phyloP scores from a whole-genome alignment of 2,797 vertebrate species.

The Hippoglossus hippoglossus region DNA sequence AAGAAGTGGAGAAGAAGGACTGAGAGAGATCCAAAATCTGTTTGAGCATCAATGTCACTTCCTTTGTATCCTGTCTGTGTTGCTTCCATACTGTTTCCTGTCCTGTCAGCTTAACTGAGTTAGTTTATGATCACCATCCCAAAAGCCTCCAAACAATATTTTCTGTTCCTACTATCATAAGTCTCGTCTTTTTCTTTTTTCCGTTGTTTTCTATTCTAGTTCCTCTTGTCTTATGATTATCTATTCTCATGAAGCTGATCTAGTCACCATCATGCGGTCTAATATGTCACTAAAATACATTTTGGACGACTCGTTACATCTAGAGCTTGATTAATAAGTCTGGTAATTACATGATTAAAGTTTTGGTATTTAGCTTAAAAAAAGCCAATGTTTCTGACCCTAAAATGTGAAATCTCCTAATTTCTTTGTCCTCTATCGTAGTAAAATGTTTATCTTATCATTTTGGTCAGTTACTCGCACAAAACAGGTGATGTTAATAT shows the following conservation, averaged over 20 bases:
- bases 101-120: constrained; percentile 33
- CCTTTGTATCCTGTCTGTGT: constrained; percentile 29
- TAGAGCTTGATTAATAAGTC: background rate
- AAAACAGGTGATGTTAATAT: too few relatives aligned
- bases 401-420: background rate
- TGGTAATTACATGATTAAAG: background rate
- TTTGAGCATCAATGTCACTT: constrained; percentile 40
- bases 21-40: constrained; percentile 35
- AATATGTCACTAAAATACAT: constrained; percentile 22
- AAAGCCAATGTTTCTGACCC: background rate
- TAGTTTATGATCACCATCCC: constrained; percentile 42
- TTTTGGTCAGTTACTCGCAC: too few relatives aligned
- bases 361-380: too few relatives aligned
- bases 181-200: constrained; percentile 22
- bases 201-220: constrained; percentile 29
- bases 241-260: constrained; percentile 23
- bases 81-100: constrained; percentile 13
- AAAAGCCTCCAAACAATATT: constrained; percentile 32
- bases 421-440: too few relatives aligned
- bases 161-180: constrained; percentile 26
- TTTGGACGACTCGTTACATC: background rate
- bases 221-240: constrained; percentile 22
- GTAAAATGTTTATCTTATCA: too few relatives aligned
- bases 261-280: constrained; percentile 5
- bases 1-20: constrained; percentile 20